Evolutionary conservation across 53 echinoderm and acorn worm species (phyloP), one percentile per base, ranked within the genome.

Genomic region (Hippasteria phrygiana): DNA sequence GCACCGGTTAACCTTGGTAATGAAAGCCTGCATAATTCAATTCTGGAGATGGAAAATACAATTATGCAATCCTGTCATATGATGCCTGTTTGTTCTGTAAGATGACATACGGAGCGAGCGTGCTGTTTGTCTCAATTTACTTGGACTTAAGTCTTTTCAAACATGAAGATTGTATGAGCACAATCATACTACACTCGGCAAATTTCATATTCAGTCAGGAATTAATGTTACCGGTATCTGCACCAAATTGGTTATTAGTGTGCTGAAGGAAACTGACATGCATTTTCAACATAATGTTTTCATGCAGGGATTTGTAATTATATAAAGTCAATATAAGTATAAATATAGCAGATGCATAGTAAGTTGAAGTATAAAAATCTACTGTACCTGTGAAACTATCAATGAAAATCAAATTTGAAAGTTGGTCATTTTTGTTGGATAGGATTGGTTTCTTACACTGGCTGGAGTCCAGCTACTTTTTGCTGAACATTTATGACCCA

Each of bases 11-110:
- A 81, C 81, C 81, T 81, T 81, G 81, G 64, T 81, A 63, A 81
- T 81, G 81, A 81, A 81, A 31, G 43, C 81, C 63, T 63, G 65
- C 45, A 81, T 79, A 81, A 81, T 65, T 81, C 65, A 65, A 81
- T 81, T 65, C 81, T 6, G 43, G 32, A 64, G 81, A n/a, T 22
- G 12, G 81, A 63, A 46, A 56, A 64, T 62, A 65, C 27, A 34
- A 37, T 62, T 81, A 62, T 32, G 18, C 81, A 81, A 65, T 63
- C 40, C 72, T 65, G 81, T 81, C 32, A 43, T 28, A 65, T 62
- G 22, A 80, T 80, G 62, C 27, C 62, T 80, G 80, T 80, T 80
- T 72, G 72, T 72, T 72, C 72, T 72, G 72, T 2, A 14, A 42
- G 72, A 72, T 72, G 72, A 72, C 72, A 39, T 72, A 35, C 37